Conservation (phyloP, 1,140 invertebrate genomes). For the Gryon sp. region DNA sequence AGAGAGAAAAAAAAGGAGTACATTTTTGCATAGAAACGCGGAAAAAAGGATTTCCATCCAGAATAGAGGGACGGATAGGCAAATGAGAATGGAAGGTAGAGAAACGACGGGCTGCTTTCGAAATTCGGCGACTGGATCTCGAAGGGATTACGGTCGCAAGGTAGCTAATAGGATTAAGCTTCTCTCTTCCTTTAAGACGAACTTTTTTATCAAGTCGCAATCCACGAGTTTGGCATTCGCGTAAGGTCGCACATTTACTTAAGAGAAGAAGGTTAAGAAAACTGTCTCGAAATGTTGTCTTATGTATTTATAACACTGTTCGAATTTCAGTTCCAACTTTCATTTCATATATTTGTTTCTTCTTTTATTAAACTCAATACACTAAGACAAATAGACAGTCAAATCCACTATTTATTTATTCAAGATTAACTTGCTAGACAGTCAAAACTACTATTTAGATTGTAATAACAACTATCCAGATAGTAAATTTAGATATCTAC, state of each 20-base stretch:
- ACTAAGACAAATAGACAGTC: too few relatives aligned
- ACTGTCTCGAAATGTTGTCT: not conserved
- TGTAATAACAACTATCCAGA: too few relatives aligned
- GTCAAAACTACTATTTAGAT: too few relatives aligned
- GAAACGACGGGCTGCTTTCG: conserved; percentile 7
- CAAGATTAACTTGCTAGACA: too few relatives aligned
- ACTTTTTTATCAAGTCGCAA: conserved; percentile 63
- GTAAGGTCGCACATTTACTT: conserved; percentile 9
- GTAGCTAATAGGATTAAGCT: conserved; percentile 64
- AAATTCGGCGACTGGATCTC: conserved; percentile 56
- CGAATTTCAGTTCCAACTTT: too few relatives aligned
- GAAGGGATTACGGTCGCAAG: conserved; percentile 61
- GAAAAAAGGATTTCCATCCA: conserved; percentile 14
- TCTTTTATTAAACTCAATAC: too few relatives aligned
- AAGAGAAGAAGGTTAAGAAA: conserved; percentile 32
- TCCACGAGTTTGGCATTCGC: conserved; percentile 13
- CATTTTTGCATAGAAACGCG: not conserved
- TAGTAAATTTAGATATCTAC: too few relatives aligned
- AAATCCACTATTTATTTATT: too few relatives aligned
- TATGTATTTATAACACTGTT: conserved; percentile 20
- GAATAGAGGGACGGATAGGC: conserved; percentile 9
- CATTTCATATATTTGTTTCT: too few relatives aligned
- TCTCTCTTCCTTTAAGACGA: conserved; percentile 44
- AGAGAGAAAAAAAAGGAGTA: too few relatives aligned
- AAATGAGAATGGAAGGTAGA: conserved; percentile 2